Evolutionary conservation across 2,113 vertebrate genomes (phyloP).

Genomic region (Pyrgilauda ruficollis): DNA sequence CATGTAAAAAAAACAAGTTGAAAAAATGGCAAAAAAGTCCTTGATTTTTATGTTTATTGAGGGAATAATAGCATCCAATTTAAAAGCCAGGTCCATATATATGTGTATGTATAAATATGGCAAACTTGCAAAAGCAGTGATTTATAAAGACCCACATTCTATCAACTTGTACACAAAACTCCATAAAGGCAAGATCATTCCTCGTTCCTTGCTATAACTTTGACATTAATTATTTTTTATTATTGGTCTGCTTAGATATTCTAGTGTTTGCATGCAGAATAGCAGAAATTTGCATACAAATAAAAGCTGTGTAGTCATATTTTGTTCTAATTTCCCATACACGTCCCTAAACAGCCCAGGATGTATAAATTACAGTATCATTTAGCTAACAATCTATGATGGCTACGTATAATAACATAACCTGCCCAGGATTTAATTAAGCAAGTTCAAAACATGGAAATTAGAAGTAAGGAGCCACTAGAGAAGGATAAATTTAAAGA

Average conservation of each 20-base stretch:
- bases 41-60: not conserved
- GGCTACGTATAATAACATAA: not conserved
- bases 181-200: not conserved
- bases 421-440: slow-evolving; percentile 48
- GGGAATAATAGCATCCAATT: not conserved
- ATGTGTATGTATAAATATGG: not conserved
- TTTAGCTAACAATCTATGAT: slow-evolving; percentile 35
- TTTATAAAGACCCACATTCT: not conserved
- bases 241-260: not conserved
- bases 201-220: not conserved
- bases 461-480: slow-evolving; percentile 36
- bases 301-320: not conserved
- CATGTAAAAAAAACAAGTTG: not conserved
- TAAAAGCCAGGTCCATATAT: not conserved
- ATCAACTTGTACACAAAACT: not conserved
- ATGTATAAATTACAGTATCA: slow-evolving; percentile 29
- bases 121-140: not conserved
- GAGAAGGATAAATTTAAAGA: slow-evolving; percentile 44
- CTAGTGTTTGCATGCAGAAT: not conserved
- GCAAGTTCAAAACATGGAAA: slow-evolving; percentile 20
- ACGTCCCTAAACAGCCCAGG: not conserved
- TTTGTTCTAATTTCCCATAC: slow-evolving; percentile 1
- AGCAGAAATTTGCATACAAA: slow-evolving; percentile 8
- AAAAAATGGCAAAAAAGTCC: not conserved
- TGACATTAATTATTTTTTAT: not conserved